Evolutionary conservation across 2,113 vertebrate genomes (phyloP).

Genomic region (Noturus placidus): DNA sequence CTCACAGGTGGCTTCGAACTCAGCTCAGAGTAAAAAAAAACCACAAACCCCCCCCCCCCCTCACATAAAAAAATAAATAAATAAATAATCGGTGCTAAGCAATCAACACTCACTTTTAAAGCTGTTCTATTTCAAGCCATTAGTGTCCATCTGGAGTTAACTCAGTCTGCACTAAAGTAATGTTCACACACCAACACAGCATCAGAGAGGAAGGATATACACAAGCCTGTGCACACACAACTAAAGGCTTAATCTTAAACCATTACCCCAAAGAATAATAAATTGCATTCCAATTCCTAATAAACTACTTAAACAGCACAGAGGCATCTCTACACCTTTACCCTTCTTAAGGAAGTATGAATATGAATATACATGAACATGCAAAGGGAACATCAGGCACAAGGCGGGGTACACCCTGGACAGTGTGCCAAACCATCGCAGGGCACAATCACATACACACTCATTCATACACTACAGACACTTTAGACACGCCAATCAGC

Average conservation of each 20-base stretch:
- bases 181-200: not conserved
- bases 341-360: not conserved
- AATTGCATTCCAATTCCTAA: not conserved
- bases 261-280: not conserved
- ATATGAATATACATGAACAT: not conserved
- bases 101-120: conserved; percentile 13
- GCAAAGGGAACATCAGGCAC: no score
- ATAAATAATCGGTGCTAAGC: conserved; percentile 34
- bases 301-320: not conserved
- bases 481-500: no score
- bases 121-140: conserved; percentile 9
- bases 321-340: not conserved
- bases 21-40: not conserved
- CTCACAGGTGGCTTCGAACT: conserved; percentile 69
- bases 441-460: no score
- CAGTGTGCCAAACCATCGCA: no score
- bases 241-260: not conserved
- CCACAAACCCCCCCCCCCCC: not conserved
- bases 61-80: no score
- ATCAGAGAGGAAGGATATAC: not conserved
- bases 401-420: no score
- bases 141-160: not conserved
- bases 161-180: not conserved
- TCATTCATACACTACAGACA: no score
- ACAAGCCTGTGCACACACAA: not conserved